Evolutionary conservation across 53 echinoderm and acorn worm species (phyloP).

Genomic region (Pentamera pediparva): DNA sequence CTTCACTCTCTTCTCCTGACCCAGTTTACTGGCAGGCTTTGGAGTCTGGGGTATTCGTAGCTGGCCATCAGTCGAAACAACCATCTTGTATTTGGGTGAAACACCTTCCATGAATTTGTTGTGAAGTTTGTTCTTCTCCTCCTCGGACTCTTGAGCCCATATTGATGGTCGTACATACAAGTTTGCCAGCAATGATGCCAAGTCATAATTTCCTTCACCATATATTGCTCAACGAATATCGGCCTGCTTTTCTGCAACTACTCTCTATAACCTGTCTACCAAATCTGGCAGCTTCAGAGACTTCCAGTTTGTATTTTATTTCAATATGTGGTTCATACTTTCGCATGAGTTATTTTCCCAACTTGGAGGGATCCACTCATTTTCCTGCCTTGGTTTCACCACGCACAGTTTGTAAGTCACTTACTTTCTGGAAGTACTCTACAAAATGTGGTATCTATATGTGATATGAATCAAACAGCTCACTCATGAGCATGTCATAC

Average conservation of each 20-base stretch:
- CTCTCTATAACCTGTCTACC: background rate
- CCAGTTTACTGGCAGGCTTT: background rate
- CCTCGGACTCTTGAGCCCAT: background rate
- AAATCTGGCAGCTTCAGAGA: background rate
- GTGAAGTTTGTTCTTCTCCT: background rate
- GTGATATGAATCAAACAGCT: background rate
- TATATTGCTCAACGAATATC: background rate
- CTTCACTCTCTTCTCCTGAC: too few relatives aligned
- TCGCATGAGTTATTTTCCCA: too few relatives aligned
- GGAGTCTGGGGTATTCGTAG: background rate
- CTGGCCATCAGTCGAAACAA: background rate
- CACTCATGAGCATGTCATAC: background rate
- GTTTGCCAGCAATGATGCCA: background rate
- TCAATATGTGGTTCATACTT: too few relatives aligned
- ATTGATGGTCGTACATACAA: background rate
- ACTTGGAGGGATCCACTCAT: too few relatives aligned
- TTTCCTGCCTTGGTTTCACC: background rate
- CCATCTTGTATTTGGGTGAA: background rate
- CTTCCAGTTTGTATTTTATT: too few relatives aligned
- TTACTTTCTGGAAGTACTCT: background rate
- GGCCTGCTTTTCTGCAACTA: background rate
- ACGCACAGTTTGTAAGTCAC: background rate
- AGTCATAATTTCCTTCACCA: background rate
- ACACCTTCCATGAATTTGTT: background rate
- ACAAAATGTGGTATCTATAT: background rate